phyloP scores from a whole-genome alignment of 2,113 vertebrate species.

The Excalfactoria chinensis region DNA sequence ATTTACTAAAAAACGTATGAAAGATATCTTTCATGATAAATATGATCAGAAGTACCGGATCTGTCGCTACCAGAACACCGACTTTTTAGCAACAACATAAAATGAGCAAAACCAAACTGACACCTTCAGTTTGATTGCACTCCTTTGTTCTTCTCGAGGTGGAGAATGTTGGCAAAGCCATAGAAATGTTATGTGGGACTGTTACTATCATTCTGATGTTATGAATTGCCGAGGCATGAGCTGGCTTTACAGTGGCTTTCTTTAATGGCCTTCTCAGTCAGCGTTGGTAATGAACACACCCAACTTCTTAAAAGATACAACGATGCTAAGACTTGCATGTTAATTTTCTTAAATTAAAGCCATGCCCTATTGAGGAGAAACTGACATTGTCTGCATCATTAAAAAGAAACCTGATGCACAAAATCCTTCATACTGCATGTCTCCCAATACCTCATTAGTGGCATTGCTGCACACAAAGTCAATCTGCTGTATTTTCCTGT shows the following conservation, averaged over 20 bases:
- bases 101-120: neutral
- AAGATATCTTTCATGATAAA: neutral
- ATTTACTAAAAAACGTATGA: neutral
- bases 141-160: accelerated
- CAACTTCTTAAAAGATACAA: neutral
- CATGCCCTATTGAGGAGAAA: neutral
- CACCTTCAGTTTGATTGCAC: neutral
- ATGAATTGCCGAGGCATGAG: neutral
- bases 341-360: neutral
- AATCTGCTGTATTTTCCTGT: neutral
- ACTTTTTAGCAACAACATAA: neutral
- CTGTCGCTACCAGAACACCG: neutral
- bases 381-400: neutral
- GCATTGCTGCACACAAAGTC: neutral
- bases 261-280: neutral
- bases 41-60: neutral
- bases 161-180: neutral
- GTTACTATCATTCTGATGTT: neutral
- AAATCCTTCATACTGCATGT: neutral
- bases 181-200: neutral
- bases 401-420: conserved; percentile 15
- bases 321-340: neutral
- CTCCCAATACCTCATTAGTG: conserved; percentile 1
- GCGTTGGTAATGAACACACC: neutral
- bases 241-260: neutral